phyloP scores from a whole-genome alignment of 2,113 vertebrate genomes.

The Perca fluviatilis region DNA sequence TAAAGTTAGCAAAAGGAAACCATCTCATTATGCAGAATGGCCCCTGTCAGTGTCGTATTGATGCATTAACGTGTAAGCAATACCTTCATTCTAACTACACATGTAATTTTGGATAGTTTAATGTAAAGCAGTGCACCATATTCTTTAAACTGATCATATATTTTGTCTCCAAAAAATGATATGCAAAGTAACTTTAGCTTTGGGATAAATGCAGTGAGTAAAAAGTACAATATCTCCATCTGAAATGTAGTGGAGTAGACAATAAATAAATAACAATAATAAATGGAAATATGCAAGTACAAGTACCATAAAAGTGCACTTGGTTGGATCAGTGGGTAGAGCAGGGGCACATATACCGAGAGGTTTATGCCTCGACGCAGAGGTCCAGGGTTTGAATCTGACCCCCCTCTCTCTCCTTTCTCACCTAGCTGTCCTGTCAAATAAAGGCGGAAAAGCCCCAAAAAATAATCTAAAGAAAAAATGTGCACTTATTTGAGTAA shows the following conservation, averaged over 20 bases:
- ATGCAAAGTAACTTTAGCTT: too few species aligned
- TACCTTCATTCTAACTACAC: background rate
- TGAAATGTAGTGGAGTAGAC: too few species aligned
- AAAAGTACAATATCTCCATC: too few species aligned
- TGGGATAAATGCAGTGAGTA: too few species aligned
- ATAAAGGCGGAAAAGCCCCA: too few species aligned
- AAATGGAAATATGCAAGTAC: background rate
- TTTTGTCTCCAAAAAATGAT: background rate
- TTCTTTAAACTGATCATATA: background rate
- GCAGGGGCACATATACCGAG: too few species aligned
- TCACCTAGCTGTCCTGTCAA: too few species aligned
- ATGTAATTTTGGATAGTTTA: background rate
- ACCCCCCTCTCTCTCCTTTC: too few species aligned
- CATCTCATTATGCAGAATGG: background rate
- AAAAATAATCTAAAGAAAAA: too few species aligned
- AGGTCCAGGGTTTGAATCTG: too few species aligned
- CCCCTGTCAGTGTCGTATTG: background rate
- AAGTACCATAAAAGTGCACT: background rate
- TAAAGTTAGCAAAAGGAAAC: background rate
- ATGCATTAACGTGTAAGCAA: background rate
- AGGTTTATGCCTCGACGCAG: too few species aligned
- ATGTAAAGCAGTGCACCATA: background rate
- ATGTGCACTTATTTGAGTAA: background rate
- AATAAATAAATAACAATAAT: background rate
- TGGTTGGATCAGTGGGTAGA: background rate